phyloP scores from a whole-genome alignment of 2,113 vertebrate genomes.

The Anthoscopus minutus region DNA sequence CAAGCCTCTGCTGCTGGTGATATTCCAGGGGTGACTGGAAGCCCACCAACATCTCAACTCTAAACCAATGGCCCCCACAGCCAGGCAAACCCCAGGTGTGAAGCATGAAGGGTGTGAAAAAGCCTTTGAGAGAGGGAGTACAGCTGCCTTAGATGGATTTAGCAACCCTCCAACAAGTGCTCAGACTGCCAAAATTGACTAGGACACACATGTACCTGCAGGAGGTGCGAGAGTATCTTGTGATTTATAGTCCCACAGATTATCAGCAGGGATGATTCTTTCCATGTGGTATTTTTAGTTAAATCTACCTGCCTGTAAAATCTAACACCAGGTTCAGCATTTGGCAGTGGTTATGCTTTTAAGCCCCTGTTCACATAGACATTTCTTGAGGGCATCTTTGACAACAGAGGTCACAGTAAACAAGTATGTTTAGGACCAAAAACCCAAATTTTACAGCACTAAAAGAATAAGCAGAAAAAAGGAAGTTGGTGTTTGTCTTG shows the following conservation, averaged over 20 bases:
- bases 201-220: background rate
- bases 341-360: background rate
- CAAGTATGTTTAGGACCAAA: background rate
- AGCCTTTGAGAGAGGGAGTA: background rate
- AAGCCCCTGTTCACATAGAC: fast-evolving
- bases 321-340: background rate
- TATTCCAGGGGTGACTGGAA: background rate
- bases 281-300: background rate
- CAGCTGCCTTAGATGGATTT: background rate
- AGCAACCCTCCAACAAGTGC: background rate
- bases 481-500: background rate
- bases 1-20: background rate
- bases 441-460: fast-evolving
- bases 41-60: background rate
- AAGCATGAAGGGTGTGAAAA: background rate
- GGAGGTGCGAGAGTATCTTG: background rate
- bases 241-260: background rate
- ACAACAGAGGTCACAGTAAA: background rate
- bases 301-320: background rate
- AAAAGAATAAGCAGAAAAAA: background rate
- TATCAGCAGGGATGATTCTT: background rate
- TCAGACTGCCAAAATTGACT: background rate
- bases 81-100: fast-evolving
- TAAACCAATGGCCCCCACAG: too few species aligned
- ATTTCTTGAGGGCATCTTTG: background rate